A percentile compares a stretch with the other conserved stretches of the same genome.
phyloP scores from a whole-genome alignment of 2,113 vertebrate genomes.

The Pelobates fuscus region DNA sequence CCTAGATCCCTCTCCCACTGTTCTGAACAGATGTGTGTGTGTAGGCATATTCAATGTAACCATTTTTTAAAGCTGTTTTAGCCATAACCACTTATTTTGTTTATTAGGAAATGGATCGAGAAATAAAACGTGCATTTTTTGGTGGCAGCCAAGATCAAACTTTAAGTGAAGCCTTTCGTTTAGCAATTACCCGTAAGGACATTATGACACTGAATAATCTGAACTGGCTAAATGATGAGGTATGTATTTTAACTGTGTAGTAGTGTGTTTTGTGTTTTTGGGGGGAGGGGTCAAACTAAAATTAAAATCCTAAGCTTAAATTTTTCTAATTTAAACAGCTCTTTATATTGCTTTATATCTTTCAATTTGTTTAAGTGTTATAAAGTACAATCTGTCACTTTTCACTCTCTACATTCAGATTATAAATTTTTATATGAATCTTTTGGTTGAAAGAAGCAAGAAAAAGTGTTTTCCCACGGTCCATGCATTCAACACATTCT shows the following conservation, averaged over 20 bases:
- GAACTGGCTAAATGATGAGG: conserved; percentile 98
- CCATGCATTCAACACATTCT: conserved; percentile 94
- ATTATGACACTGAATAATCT: conserved; percentile 91
- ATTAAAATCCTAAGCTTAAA: too few species aligned
- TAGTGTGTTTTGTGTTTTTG: too few species aligned
- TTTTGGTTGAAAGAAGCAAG: conserved; percentile 89
- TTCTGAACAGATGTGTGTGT: too few species aligned
- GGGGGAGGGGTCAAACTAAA: too few species aligned
- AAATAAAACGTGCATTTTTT: conserved; percentile 78
- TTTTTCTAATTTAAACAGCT: too few species aligned
- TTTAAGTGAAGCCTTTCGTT: conserved; percentile 89
- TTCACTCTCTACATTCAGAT: conserved; percentile 69
- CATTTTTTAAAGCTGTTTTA: too few species aligned
- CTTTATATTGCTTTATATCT: too few species aligned
- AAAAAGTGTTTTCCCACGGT: conserved; percentile 77
- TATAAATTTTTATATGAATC: conserved; percentile 97
- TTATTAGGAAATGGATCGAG: conserved; percentile 82
- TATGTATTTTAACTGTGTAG: too few species aligned
- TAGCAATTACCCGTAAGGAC: conserved; percentile 93
- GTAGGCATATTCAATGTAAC: too few species aligned
- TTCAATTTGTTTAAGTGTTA: too few species aligned
- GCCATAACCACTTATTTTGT: neutral
- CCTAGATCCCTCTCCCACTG: too few species aligned
- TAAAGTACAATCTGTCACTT: too few species aligned
- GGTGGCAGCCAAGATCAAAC: conserved; percentile 87